phyloP scores from a whole-genome alignment of 1,140 invertebrate genomes.

The Laodelphax striatellus region DNA sequence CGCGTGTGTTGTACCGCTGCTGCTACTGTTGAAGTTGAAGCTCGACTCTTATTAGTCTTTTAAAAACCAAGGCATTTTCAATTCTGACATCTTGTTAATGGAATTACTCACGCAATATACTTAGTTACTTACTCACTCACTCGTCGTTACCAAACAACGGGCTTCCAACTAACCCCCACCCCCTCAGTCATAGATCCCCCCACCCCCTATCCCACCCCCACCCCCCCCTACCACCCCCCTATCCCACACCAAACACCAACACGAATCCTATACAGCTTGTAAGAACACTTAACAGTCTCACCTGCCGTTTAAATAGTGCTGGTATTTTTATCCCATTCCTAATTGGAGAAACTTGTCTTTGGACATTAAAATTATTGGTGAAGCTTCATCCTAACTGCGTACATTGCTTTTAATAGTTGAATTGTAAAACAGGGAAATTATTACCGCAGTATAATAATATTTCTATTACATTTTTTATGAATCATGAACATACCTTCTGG shows the following conservation, averaged over 20 bases:
- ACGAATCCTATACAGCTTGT: neutral
- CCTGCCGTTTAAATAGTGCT: no score
- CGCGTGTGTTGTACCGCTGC: neutral
- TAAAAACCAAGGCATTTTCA: conserved; percentile 17
- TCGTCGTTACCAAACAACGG: neutral
- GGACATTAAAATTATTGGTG: no score
- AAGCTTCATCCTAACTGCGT: no score
- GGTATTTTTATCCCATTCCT: neutral
- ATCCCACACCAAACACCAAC: neutral
- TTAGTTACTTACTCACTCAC: no score
- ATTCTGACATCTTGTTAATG: conserved; percentile 16
- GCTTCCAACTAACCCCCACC: neutral
- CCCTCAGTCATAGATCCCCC: neutral
- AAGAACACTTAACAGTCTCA: neutral
- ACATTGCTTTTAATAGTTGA: no score
- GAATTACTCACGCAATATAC: conserved; percentile 12
- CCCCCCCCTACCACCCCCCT: no score
- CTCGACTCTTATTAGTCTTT: conserved; percentile 12
- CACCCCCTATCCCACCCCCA: neutral
- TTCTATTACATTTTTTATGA: no score
- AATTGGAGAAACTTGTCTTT: neutral
- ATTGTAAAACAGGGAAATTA: no score
- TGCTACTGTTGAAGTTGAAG: no score
- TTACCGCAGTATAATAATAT: no score
- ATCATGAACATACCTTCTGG: no score